A percentile compares a stretch with the other conserved stretches of the same genome.
Evolutionary conservation across 2,888 invertebrate genomes (phyloP).

Genomic region (Andrena bucephala): DNA sequence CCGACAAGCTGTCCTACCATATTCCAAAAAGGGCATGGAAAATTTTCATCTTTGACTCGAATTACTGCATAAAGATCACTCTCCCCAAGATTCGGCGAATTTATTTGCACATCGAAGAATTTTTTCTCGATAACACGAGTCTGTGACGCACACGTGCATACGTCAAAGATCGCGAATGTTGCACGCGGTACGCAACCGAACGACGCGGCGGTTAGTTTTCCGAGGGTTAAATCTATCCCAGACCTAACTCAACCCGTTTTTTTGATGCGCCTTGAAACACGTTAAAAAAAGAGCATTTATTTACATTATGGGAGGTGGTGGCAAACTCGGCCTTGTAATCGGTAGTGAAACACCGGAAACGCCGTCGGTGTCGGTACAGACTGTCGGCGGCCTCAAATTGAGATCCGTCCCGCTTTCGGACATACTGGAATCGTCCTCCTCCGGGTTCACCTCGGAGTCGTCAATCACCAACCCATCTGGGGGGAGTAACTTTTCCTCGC

Average conservation of each 20-base stretch:
- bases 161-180: not conserved
- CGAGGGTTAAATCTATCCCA: not conserved
- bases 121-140: not conserved
- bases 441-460: conserved; percentile 80
- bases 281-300: conserved; percentile 8
- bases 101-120: not conserved
- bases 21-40: not conserved
- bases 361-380: conserved; percentile 78
- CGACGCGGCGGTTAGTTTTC: not conserved
- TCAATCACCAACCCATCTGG: conserved; percentile 80
- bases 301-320: conserved; percentile 58
- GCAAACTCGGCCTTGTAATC: conserved; percentile 75
- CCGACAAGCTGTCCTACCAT: too few species aligned
- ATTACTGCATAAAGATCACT: not conserved
- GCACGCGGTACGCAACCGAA: too few species aligned
- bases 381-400: conserved; percentile 82
- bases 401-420: conserved; percentile 84
- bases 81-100: not conserved
- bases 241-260: not conserved
- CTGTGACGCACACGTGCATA: not conserved
- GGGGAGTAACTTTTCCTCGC: conserved; percentile 74
- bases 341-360: conserved; percentile 68
- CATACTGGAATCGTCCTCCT: conserved; percentile 84
- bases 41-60: not conserved
- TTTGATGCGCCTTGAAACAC: not conserved